Percentiles rank a stretch among this genome's conserved stretches.
phyloP scores from a whole-genome alignment of 1,140 invertebrate genomes.

The Wasmannia auropunctata region DNA sequence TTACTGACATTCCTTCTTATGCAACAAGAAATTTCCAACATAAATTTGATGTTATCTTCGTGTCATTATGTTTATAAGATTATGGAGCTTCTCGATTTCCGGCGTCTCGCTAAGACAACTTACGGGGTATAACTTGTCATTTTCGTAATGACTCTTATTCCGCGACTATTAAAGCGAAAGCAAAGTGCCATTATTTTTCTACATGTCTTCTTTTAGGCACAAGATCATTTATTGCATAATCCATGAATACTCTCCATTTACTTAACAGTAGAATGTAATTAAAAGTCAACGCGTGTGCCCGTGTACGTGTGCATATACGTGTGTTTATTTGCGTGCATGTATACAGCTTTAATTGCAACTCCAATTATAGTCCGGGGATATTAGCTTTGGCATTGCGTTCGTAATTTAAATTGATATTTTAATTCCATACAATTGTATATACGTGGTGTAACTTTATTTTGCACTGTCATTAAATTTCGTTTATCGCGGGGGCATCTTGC shows the following conservation, averaged over 20 bases:
- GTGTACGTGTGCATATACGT: too few species aligned
- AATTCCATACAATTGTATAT: neutral
- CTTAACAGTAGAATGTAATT: neutral
- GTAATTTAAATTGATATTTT: constrained; percentile 32
- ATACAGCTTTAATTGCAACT: neutral
- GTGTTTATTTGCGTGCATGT: neutral
- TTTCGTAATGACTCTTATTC: constrained; percentile 1
- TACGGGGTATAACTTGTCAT: neutral
- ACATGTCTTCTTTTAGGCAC: neutral
- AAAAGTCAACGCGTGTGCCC: neutral
- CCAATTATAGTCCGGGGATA: neutral
- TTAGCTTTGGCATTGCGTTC: neutral
- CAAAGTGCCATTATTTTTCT: neutral
- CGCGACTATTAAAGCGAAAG: neutral
- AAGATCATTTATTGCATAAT: neutral
- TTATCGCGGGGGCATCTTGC: neutral
- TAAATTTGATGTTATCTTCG: constrained; percentile 15
- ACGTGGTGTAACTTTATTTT: neutral
- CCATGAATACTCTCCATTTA: neutral
- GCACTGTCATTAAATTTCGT: constrained; percentile 13
- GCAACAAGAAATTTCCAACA: constrained; percentile 14
- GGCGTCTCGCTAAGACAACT: constrained; percentile 10
- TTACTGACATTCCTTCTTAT: constrained; percentile 9
- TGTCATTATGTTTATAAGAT: constrained; percentile 17
- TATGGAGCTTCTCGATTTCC: constrained; percentile 30